Evolutionary conservation across 2,797 vertebrate species (phyloP), one percentile per base, ranked within the genome.

Genomic region (Hydrolagus colliei): DNA sequence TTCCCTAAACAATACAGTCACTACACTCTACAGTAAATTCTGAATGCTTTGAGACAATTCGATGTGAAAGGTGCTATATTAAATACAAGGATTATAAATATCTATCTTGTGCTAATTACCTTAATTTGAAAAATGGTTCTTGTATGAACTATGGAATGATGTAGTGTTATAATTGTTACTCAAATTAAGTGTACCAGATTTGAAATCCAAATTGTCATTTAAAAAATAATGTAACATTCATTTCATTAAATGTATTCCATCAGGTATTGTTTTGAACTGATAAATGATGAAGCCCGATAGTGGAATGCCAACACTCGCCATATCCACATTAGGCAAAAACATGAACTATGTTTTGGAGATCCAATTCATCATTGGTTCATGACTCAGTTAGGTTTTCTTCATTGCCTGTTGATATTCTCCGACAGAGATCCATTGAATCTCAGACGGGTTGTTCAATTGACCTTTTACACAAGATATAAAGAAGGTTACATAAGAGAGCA

Each of bases 171-270:
- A 79, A 79, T 61, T 79, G n/a, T 20, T 14, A 62, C 62, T 79
- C 22, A 62, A 27, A 79, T 79, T 61, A 78, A 78, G 59, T 62
- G 22, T n/a, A 63, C 3, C 41, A 62, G 61, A 52, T 79, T 11
- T 78, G 59, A 61, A 78, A 79, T 13, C n/a, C 12, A 79, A 79
- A 79, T 63, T 62, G n/a, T 79, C 61, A 79, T 7, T 79, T 79
- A 62, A 14, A 63, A 22, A 52, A 52, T 27, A 52, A 63, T 79
- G 20, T 13, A 9, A 20, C 61, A 79, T 79, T 63, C n/a, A 79
- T 79, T 79, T 27, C 62, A 79, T 12, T 62, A 79, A 11, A 35
- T 62, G 18, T 79, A 27, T 62, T 79, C 20, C 61, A 79, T 22
- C 62, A 63, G 59, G 27, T 62, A 13, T 79, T 22, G 76, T n/a